A percentile compares a stretch with the other conserved stretches of the same genome.
Conservation (phyloP, 2,113 vertebrate species). For the Chloropsis hardwickii region DNA sequence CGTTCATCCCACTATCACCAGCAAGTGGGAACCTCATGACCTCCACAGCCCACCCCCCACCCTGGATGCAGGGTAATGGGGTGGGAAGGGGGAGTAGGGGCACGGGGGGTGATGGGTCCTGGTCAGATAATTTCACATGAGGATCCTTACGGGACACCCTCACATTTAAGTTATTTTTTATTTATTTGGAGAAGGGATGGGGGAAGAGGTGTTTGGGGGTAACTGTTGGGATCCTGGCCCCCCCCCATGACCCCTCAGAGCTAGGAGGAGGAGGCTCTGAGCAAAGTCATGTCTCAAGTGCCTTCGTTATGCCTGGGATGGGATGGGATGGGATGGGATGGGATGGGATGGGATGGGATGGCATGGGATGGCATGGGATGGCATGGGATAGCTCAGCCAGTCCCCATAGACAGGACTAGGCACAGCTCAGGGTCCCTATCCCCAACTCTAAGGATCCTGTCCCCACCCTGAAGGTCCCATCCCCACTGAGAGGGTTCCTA, state of each 20-base stretch:
- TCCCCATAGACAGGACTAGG: background rate
- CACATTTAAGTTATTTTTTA: slow-evolving; percentile 48
- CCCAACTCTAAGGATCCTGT: background rate
- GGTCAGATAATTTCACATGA: background rate
- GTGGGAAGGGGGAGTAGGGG: background rate
- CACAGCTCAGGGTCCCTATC: background rate
- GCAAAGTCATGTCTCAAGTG: background rate
- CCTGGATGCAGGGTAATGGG: background rate
- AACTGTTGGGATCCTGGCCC: background rate
- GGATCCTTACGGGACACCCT: background rate
- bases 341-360: background rate
- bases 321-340: background rate
- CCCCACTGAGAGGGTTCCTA: background rate
- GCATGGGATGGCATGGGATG: background rate
- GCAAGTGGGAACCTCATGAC: background rate
- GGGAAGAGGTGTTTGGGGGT: background rate
- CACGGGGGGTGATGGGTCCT: background rate
- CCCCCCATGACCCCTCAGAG: background rate
- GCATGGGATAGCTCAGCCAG: background rate
- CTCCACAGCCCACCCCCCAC: background rate
- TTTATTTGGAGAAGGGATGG: slow-evolving; percentile 11
- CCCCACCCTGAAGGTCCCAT: background rate
- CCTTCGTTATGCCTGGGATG: background rate
- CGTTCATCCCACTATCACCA: background rate
- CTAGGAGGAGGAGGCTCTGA: background rate